Conservation (phyloP, 2,888 invertebrate species). For the Sycophila texana region DNA sequence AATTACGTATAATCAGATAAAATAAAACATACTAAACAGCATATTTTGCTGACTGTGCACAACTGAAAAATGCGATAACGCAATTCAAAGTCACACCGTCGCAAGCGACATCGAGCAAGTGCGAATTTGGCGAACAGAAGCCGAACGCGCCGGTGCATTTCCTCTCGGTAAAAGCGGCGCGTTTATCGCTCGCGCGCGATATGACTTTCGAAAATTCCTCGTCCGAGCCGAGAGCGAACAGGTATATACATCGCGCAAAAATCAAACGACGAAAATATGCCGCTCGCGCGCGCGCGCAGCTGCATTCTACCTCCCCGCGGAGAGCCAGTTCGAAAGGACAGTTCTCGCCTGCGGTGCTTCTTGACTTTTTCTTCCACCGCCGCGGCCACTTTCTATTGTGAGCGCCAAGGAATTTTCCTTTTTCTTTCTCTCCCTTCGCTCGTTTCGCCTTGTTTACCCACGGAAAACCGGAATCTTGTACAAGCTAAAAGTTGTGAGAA, state of each 20-base stretch:
- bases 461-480: neutral
- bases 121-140: too few species aligned
- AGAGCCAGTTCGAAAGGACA: neutral
- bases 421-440: neutral
- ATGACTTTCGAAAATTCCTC: constrained; percentile 50
- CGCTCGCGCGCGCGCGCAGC: neutral
- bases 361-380: neutral
- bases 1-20: too few species aligned
- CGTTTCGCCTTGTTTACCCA: neutral
- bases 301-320: constrained; percentile 1
- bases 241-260: neutral
- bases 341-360: neutral
- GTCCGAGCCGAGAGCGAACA: neutral
- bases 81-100: neutral
- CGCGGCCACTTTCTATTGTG: neutral
- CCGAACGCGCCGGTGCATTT: neutral
- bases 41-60: too few species aligned
- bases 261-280: constrained; percentile 15
- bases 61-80: neutral
- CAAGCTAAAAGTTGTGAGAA: neutral
- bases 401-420: constrained; percentile 5
- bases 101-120: neutral
- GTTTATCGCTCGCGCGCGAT: neutral
- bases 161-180: neutral
- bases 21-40: too few species aligned